These are phyloP conservation scores for Lepidocyrtoides sp. DNA, from an alignment of 2,888 invertebrate species.

Conservation along the genomic window DNA sequence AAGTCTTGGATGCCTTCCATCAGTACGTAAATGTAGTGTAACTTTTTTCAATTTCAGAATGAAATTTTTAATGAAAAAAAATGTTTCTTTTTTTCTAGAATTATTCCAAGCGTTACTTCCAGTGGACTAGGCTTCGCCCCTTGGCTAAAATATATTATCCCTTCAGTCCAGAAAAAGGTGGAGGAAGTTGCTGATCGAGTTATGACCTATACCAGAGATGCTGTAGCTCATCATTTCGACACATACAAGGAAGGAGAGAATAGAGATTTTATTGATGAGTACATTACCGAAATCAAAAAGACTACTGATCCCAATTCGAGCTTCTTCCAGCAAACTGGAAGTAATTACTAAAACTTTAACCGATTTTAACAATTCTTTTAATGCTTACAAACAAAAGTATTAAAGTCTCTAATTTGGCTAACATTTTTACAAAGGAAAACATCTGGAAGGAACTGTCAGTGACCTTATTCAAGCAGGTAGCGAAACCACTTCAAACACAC, in stretches of 20 bases:
- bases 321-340: constrained; percentile 46
- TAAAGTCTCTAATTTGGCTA: not conserved
- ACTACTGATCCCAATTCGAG: constrained; percentile 44
- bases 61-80: not conserved
- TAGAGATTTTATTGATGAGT: constrained; percentile 82
- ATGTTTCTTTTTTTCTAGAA: not conserved
- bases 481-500: constrained; percentile 45
- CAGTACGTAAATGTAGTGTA: not conserved
- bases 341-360: not conserved
- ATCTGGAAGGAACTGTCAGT: constrained; percentile 51
- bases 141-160: constrained; percentile 50
- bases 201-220: constrained; percentile 3
- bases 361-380: not conserved
- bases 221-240: constrained; percentile 8
- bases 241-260: constrained; percentile 9
- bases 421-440: constrained; percentile 25
- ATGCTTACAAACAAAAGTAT: not conserved
- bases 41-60: not conserved
- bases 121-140: constrained; percentile 54
- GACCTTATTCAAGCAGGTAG: constrained; percentile 44
- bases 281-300: constrained; percentile 73
- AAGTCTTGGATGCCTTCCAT: not conserved
- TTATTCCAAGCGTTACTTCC: not conserved
- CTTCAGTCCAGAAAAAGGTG: not conserved
- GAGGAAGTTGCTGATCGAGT: not conserved